Conservation (phyloP, 2,113 vertebrate genomes). For the Piaya cayana region DNA sequence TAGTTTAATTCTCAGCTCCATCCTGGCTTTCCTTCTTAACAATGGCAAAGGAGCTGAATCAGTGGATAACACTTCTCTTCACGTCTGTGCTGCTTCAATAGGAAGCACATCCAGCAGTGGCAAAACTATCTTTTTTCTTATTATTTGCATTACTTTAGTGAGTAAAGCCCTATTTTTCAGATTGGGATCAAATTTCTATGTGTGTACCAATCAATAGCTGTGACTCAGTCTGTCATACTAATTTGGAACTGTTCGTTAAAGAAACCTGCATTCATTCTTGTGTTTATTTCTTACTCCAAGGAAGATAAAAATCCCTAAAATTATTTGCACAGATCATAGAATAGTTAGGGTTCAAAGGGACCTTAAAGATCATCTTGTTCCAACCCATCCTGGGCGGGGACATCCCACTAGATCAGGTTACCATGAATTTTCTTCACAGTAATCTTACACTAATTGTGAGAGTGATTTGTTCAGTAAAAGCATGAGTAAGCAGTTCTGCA, state of each 20-base stretch:
- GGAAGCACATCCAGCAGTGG: background rate
- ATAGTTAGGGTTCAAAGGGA: too few relatives aligned
- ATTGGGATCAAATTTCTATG: background rate
- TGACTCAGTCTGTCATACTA: background rate
- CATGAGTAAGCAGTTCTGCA: background rate
- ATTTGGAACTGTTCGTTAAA: background rate
- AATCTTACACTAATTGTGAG: background rate
- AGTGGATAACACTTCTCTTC: background rate
- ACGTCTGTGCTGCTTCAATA: background rate
- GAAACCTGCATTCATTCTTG: background rate
- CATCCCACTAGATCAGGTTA: too few relatives aligned
- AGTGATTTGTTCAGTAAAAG: background rate
- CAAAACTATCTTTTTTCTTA: background rate
- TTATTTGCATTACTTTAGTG: background rate
- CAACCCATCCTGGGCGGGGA: too few relatives aligned
- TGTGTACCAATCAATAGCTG: background rate
- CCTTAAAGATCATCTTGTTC: too few relatives aligned
- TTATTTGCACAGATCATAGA: background rate
- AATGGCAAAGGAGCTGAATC: background rate
- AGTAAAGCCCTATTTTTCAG: background rate
- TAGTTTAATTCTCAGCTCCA: background rate
- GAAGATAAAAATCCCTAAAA: background rate
- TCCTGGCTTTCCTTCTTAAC: background rate
- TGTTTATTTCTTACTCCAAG: background rate
- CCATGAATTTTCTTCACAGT: background rate